A percentile compares a stretch with the other conserved stretches of the same genome.
Evolutionary conservation across 1,140 invertebrate species (phyloP).

Genomic region (Amyelois transitella): DNA sequence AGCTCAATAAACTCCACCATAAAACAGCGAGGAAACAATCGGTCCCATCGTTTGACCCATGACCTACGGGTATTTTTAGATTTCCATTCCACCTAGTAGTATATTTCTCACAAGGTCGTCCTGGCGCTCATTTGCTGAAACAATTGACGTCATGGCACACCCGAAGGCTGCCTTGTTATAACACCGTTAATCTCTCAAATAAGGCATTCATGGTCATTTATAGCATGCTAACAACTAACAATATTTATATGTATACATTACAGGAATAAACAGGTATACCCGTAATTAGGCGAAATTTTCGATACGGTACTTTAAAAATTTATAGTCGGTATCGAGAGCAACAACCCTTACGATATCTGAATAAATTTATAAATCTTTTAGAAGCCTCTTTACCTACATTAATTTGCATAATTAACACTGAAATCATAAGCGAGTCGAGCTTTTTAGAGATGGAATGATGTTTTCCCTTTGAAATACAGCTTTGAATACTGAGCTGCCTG

Average conservation of each 20-base stretch:
- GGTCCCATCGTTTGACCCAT: constrained; percentile 37
- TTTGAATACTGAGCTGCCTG: constrained; percentile 16
- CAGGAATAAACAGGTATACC: no score
- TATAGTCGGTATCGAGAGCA: no score
- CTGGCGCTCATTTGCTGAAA: constrained; percentile 59
- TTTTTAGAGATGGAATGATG: constrained; percentile 2
- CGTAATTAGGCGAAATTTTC: no score
- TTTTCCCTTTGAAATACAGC: not conserved
- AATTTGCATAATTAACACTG: no score
- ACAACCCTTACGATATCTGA: no score
- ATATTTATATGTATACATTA: not conserved
- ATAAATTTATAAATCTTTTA: no score
- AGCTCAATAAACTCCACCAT: not conserved
- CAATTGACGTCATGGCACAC: constrained; percentile 60
- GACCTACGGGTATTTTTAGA: constrained; percentile 67
- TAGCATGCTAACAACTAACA: not conserved
- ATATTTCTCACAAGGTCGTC: constrained; percentile 50
- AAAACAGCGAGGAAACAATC: not conserved
- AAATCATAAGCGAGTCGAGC: not conserved
- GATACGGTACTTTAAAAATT: no score
- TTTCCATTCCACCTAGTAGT: constrained; percentile 40
- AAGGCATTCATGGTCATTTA: constrained; percentile 6
- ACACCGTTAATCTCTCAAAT: constrained; percentile 41
- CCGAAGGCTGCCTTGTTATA: constrained; percentile 44
- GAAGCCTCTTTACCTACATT: no score